Evolutionary conservation across 2,113 vertebrate genomes (phyloP).

Genomic region (Amazona guildingii): DNA sequence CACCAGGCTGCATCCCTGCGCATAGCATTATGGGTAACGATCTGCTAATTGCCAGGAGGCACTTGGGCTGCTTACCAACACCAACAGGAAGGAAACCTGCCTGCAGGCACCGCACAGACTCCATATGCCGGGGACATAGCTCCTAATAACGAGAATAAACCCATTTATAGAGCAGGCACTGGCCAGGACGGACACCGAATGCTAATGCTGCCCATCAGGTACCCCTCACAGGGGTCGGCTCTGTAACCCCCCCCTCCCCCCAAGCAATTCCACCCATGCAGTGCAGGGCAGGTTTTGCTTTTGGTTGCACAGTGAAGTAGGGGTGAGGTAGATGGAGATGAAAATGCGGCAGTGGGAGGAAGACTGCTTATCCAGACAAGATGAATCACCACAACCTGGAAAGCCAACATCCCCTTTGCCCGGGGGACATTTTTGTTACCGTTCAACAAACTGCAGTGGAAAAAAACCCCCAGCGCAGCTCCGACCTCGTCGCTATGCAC

Average conservation of each 20-base stretch:
- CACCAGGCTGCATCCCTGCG: slow-evolving; percentile 15
- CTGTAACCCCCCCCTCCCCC: background rate
- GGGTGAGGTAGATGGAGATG: background rate
- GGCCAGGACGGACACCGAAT: background rate
- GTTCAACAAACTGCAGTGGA: slow-evolving; percentile 60
- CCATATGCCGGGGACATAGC: slow-evolving; percentile 39
- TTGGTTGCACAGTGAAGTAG: background rate
- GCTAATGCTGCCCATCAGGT: slow-evolving; percentile 20
- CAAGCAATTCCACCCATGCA: accelerated
- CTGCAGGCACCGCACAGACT: slow-evolving; percentile 32
- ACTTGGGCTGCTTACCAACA: slow-evolving; percentile 46
- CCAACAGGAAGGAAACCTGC: slow-evolving; percentile 56
- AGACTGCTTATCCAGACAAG: slow-evolving; percentile 31
- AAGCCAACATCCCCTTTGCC: slow-evolving; percentile 35
- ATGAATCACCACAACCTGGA: slow-evolving; percentile 33
- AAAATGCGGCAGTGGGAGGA: background rate
- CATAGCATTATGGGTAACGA: slow-evolving; percentile 58
- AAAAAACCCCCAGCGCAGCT: slow-evolving; percentile 24
- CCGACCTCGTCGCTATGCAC: slow-evolving; percentile 50
- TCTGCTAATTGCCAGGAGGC: slow-evolving; percentile 66
- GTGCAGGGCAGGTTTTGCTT: background rate
- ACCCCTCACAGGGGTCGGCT: background rate
- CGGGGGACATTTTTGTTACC: slow-evolving; percentile 30
- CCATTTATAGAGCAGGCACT: background rate
- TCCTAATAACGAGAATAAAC: slow-evolving; percentile 23